These are phyloP conservation scores for Forbesichthys papilliferus DNA, from an alignment of 2,113 vertebrate genomes.

Conservation along the genomic window DNA sequence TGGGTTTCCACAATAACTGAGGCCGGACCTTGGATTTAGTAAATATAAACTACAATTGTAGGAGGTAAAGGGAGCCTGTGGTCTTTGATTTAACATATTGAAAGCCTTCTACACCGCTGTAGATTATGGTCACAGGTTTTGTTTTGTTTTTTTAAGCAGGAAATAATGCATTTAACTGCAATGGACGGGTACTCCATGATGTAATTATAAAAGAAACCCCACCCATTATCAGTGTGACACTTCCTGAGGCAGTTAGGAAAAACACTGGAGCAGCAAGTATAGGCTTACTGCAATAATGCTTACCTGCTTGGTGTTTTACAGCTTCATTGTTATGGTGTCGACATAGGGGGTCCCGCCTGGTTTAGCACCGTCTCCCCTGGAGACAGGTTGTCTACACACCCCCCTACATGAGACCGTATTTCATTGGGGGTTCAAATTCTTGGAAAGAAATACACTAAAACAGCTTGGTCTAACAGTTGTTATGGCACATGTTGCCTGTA, in stretches of 20 bases:
- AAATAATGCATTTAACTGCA: neutral
- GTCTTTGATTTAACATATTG: conserved; percentile 17
- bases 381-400: conserved; percentile 49
- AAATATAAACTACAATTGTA: conserved; percentile 28
- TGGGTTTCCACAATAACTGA: conserved; percentile 45
- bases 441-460: conserved; percentile 36
- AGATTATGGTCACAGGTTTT: too few species aligned
- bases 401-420: conserved; percentile 34
- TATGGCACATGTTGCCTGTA: conserved; percentile 37
- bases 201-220: neutral
- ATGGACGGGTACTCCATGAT: conserved; percentile 15
- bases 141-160: too few species aligned
- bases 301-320: conserved; percentile 15
- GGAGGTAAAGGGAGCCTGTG: conserved; percentile 18
- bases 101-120: too few species aligned
- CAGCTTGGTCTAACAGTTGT: conserved; percentile 63
- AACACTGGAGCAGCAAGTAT: conserved; percentile 15
- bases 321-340: conserved; percentile 41
- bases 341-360: conserved; percentile 20
- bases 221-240: conserved; percentile 12
- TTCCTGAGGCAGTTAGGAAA: conserved; percentile 19
- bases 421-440: conserved; percentile 27
- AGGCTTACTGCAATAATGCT: conserved; percentile 28
- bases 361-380: conserved; percentile 40
- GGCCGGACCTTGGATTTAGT: conserved; percentile 10